Evolutionary conservation across 1,140 invertebrate species (phyloP).

Genomic region (Euura lappo): DNA sequence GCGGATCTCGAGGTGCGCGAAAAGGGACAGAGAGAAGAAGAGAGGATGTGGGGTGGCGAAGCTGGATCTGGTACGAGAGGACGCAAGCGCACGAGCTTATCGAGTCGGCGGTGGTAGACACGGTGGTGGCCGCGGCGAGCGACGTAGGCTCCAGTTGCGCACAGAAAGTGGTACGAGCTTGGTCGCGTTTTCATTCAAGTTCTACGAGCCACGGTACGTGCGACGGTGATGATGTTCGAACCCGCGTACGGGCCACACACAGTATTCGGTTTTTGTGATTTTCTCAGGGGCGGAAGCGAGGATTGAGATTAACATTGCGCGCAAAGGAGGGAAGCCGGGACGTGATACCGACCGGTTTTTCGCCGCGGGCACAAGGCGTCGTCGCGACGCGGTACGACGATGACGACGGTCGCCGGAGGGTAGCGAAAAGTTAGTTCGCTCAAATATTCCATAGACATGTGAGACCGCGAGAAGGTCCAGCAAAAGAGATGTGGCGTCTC

Average conservation of each 20-base stretch:
- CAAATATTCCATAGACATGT: background rate
- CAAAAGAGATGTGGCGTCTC: conserved; percentile 49
- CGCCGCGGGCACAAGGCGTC: conserved; percentile 15
- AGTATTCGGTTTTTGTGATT: too few species aligned
- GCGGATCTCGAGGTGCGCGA: background rate
- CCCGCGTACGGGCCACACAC: conserved; percentile 1
- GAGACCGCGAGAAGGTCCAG: conserved; percentile 37
- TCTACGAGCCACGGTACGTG: conserved; percentile 22
- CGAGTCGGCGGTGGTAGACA: conserved; percentile 4
- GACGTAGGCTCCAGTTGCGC: background rate
- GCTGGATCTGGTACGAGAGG: background rate
- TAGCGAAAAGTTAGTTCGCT: background rate
- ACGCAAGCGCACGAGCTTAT: background rate
- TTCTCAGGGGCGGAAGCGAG: too few species aligned
- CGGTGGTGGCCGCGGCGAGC: background rate
- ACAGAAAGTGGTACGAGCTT: background rate
- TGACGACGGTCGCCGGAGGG: conserved; percentile 16
- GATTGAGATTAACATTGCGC: too few species aligned
- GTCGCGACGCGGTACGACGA: conserved; percentile 27
- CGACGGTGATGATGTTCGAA: conserved; percentile 40
- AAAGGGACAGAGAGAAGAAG: background rate
- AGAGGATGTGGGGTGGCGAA: background rate
- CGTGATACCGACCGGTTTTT: conserved; percentile 55
- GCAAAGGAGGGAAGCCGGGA: conserved; percentile 11
- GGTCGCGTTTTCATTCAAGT: too few species aligned